Evolutionary conservation across 2,888 invertebrate genomes (phyloP).

Genomic region (Trissolcus japonicus): DNA sequence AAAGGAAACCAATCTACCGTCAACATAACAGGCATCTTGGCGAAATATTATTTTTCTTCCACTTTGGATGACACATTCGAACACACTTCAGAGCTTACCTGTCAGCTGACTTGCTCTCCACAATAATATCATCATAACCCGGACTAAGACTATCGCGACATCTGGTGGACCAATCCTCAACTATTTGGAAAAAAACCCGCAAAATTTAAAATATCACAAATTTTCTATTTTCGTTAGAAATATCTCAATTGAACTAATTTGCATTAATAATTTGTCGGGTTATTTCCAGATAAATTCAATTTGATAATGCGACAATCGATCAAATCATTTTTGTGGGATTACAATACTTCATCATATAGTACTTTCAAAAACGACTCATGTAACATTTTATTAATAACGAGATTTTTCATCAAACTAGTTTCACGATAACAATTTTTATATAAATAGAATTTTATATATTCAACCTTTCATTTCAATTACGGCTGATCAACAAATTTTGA

Average conservation of each 20-base stretch:
- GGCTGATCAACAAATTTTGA: too few relatives aligned
- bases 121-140: neutral
- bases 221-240: neutral
- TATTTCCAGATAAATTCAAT: too few relatives aligned
- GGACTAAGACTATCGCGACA: conserved; percentile 11
- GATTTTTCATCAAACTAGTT: conserved; percentile 32
- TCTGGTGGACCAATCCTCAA: conserved; percentile 6
- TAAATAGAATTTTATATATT: conserved; percentile 13
- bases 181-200: neutral
- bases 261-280: too few relatives aligned
- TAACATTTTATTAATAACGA: conserved; percentile 14
- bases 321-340: neutral
- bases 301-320: too few relatives aligned
- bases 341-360: too few relatives aligned
- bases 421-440: conserved; percentile 21
- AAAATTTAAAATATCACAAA: conserved; percentile 2
- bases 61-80: conserved; percentile 16
- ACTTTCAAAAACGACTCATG: conserved; percentile 11
- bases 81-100: conserved; percentile 2
- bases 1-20: conserved; percentile 83
- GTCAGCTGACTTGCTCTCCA: conserved; percentile 25
- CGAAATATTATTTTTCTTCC: conserved; percentile 11
- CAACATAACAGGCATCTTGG: conserved; percentile 79
- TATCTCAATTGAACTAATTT: neutral
- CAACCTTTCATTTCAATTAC: neutral